Conservation (phyloP, 2,113 vertebrate species). For the Anguilla rostrata region DNA sequence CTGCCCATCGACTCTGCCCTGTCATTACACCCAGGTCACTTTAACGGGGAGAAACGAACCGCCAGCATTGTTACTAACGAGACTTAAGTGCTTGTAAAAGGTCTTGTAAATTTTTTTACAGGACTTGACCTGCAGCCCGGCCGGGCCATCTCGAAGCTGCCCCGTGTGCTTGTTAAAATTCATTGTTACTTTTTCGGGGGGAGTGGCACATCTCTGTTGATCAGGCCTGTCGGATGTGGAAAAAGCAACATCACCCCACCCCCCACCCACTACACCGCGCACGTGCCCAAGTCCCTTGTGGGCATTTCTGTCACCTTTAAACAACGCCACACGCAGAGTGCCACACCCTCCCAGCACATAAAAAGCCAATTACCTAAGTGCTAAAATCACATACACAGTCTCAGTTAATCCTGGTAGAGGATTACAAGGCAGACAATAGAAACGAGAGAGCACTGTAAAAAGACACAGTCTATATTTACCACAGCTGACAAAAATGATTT, state of each 20-base stretch:
- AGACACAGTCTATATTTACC: neutral
- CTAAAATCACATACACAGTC: neutral
- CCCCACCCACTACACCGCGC: neutral
- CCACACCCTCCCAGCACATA: neutral
- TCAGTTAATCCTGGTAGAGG: neutral
- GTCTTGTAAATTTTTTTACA: conserved; percentile 12
- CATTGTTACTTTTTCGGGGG: neutral
- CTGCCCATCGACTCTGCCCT: neutral
- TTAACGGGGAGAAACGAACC: neutral
- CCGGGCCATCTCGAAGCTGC: neutral
- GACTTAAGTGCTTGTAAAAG: conserved; percentile 4
- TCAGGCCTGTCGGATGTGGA: neutral
- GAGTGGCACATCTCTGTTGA: neutral
- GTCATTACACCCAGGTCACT: neutral
- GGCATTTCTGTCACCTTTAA: neutral
- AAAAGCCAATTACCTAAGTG: neutral
- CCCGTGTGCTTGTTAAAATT: neutral
- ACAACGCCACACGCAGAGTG: neutral
- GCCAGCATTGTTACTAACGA: neutral
- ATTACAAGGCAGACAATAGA: neutral
- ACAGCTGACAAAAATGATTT: neutral
- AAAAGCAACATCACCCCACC: neutral
- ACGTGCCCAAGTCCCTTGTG: neutral
- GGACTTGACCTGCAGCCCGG: neutral
- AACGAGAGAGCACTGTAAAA: neutral